Conservation (phyloP, 2,888 invertebrate genomes). For the Scaptomyza parva region DNA sequence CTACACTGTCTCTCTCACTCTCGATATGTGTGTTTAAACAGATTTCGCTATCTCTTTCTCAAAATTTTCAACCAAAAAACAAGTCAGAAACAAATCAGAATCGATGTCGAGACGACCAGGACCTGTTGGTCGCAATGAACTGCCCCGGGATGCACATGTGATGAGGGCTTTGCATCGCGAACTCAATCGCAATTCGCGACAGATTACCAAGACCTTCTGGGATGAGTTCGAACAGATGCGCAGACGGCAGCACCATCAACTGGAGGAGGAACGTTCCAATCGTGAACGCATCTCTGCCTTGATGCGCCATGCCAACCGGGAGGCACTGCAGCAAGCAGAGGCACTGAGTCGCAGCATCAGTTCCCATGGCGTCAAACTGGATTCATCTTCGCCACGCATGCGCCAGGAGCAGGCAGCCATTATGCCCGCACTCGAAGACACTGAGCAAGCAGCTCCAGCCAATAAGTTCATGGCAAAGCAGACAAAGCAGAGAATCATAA, state of each 20-base stretch:
- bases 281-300: constrained; percentile 43
- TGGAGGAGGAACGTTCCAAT: constrained; percentile 36
- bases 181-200: constrained; percentile 48
- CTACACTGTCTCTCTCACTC: constrained; percentile 13
- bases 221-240: constrained; percentile 64
- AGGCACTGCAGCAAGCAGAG: constrained; percentile 50
- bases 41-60: constrained; percentile 4
- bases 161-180: constrained; percentile 41
- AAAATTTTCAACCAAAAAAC: constrained; percentile 28
- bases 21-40: not conserved
- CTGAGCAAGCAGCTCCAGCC: not conserved
- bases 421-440: too few species aligned
- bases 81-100: not conserved
- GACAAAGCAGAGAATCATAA: not conserved
- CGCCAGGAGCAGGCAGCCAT: not conserved
- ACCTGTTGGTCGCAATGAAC: not conserved
- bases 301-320: constrained; percentile 48
- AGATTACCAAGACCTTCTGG: constrained; percentile 58
- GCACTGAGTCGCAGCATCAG: constrained; percentile 64
- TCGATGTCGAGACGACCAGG: constrained; percentile 39
- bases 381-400: constrained; percentile 24
- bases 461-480: not conserved
- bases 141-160: constrained; percentile 34
- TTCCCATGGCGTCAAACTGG: constrained; percentile 41
- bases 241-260: constrained; percentile 42